These are phyloP conservation scores for Cichlasoma orientale DNA, from an alignment of 2,797 vertebrate genomes.

Conservation along the genomic window DNA sequence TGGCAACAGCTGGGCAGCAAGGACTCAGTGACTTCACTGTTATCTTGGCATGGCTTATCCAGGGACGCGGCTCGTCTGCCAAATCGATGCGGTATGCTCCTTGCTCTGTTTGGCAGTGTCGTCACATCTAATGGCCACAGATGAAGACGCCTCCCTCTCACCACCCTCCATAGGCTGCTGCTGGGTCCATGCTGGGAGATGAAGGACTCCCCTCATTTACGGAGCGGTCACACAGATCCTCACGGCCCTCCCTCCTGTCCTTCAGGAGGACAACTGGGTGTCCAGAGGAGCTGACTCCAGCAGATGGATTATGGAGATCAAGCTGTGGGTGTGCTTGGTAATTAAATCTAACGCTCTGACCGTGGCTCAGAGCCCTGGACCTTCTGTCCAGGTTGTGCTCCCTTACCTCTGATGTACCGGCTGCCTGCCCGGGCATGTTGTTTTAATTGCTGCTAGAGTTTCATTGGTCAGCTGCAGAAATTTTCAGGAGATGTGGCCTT, in stretches of 20 bases:
- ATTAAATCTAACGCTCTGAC: constrained; percentile 71
- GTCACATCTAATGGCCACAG: constrained; percentile 58
- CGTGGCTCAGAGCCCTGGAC: constrained; percentile 54
- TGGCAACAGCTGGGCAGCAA: constrained; percentile 79
- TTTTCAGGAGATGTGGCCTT: neutral
- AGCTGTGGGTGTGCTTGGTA: constrained; percentile 70
- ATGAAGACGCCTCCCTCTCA: constrained; percentile 53
- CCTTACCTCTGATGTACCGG: constrained; percentile 42
- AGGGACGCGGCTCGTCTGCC: constrained; percentile 46
- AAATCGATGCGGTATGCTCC: constrained; percentile 57
- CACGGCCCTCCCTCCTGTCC: constrained; percentile 47
- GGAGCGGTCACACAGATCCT: constrained; percentile 70
- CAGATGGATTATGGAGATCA: constrained; percentile 78
- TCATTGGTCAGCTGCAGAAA: constrained; percentile 29
- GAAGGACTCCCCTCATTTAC: constrained; percentile 72
- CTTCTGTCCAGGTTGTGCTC: constrained; percentile 64
- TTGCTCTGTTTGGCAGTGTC: constrained; percentile 55
- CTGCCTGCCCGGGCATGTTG: constrained; percentile 49
- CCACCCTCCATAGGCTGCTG: constrained; percentile 24
- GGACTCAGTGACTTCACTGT: constrained; percentile 76
- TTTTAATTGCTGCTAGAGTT: constrained; percentile 48
- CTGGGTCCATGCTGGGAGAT: constrained; percentile 54
- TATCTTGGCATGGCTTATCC: constrained; percentile 67
- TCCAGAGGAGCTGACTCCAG: constrained; percentile 67
- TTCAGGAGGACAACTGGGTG: constrained; percentile 56